Conservation (phyloP, 2,888 invertebrate genomes). For the Branchellion lobata region DNA sequence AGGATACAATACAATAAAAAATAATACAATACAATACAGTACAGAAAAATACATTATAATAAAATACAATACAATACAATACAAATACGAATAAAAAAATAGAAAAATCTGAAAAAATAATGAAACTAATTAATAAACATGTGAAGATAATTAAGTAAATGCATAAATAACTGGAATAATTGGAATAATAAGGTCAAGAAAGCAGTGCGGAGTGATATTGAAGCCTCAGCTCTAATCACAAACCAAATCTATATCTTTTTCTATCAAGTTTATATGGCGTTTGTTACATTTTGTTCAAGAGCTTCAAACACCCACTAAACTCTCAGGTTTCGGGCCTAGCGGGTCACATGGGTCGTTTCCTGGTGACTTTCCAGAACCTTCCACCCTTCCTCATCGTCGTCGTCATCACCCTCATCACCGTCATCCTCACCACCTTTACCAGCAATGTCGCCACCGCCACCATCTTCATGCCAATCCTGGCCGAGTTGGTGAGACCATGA, state of each 20-base stretch:
- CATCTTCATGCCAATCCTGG: constrained; percentile 59
- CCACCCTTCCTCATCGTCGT: constrained; percentile 56
- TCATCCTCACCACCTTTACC: constrained; percentile 58
- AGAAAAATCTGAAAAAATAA: too few species aligned
- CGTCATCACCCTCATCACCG: constrained; percentile 56
- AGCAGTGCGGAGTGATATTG: too few species aligned
- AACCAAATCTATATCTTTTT: background rate
- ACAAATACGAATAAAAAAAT: too few species aligned
- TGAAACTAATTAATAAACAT: too few species aligned
- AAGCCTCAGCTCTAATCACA: background rate
- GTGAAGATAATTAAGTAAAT: too few species aligned
- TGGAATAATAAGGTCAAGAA: too few species aligned
- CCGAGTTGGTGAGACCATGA: constrained; percentile 52
- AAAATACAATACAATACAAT: too few species aligned
- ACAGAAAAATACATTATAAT: too few species aligned
- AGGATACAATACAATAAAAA: too few species aligned
- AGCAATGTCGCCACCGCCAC: constrained; percentile 59
- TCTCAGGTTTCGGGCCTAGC: constrained; percentile 57
- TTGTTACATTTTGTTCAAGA: background rate
- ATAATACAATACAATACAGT: too few species aligned
- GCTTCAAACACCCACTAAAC: background rate
- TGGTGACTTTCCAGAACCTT: constrained; percentile 54
- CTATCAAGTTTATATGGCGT: too few species aligned
- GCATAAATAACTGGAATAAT: too few species aligned
- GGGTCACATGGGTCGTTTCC: constrained; percentile 55